Evolutionary conservation across 2,888 invertebrate species (phyloP).

Genomic region (Pristionchus fissidentatus): DNA sequence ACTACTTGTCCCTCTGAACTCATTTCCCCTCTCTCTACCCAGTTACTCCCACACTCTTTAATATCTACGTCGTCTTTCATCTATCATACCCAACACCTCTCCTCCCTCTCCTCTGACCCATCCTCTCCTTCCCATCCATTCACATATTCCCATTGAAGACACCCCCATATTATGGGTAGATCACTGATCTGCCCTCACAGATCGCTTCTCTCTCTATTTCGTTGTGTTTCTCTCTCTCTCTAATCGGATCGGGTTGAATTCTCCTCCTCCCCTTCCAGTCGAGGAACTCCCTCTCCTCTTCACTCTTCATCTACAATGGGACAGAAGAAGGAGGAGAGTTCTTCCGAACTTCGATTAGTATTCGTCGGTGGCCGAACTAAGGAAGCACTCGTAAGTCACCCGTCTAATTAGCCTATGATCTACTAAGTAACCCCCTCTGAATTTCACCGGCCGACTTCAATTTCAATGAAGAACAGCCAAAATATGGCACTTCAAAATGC

Average conservation of each 20-base stretch:
- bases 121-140: slow-evolving; percentile 1
- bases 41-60: not conserved
- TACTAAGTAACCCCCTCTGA: no score
- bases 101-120: slow-evolving; percentile 28
- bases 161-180: slow-evolving; percentile 24
- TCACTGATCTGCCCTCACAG: not conserved
- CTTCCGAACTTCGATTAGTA: not conserved
- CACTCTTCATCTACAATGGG: slow-evolving; percentile 16
- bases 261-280: slow-evolving; percentile 22
- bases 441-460: no score
- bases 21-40: slow-evolving; percentile 6
- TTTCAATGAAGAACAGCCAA: no score
- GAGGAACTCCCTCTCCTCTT: not conserved
- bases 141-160: slow-evolving; percentile 17
- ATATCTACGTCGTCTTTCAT: not conserved
- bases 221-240: not conserved
- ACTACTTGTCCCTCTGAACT: slow-evolving; percentile 38
- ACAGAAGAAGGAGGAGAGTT: not conserved
- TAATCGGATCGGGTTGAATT: slow-evolving; percentile 1
- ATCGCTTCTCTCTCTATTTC: not conserved
- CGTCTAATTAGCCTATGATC: not conserved
- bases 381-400: not conserved
- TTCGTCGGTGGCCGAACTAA: slow-evolving; percentile 21
- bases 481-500: no score
- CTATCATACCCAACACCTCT: not conserved